These are phyloP conservation scores for Meiosimyza platycephala DNA, from an alignment of 2,888 invertebrate species.

Conservation along the genomic window DNA sequence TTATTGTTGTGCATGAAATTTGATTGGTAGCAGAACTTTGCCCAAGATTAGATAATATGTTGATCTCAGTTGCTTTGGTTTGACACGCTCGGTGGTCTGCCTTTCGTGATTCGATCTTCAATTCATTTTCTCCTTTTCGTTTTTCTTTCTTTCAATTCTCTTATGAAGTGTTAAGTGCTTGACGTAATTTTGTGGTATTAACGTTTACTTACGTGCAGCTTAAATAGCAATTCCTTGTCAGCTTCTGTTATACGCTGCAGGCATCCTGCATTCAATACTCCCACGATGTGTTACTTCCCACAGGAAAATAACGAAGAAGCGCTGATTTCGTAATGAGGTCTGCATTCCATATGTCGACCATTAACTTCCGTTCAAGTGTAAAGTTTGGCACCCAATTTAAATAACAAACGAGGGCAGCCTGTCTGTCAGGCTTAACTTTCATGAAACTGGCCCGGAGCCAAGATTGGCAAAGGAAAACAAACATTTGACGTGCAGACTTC, in stretches of 20 bases:
- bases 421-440: slow-evolving; percentile 35
- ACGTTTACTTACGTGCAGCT: slow-evolving; percentile 21
- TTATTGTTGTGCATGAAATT: no score
- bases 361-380: slow-evolving; percentile 58
- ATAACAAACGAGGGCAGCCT: slow-evolving; percentile 45
- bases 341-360: slow-evolving; percentile 42
- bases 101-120: neutral
- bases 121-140: neutral
- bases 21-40: no score
- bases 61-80: neutral
- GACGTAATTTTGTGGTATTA: slow-evolving; percentile 30
- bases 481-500: slow-evolving; percentile 36
- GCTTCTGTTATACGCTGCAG: slow-evolving; percentile 22
- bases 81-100: neutral
- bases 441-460: slow-evolving; percentile 6
- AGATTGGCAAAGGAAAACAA: neutral
- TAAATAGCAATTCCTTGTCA: slow-evolving; percentile 21
- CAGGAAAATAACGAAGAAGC: slow-evolving; percentile 28
- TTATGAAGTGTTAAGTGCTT: slow-evolving; percentile 34
- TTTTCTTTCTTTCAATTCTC: neutral
- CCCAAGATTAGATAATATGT: no score
- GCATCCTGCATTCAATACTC: slow-evolving; percentile 49
- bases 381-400: slow-evolving; percentile 60
- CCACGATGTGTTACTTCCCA: slow-evolving; percentile 49
- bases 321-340: slow-evolving; percentile 14